Evolutionary conservation across 2,113 vertebrate species (phyloP).

Genomic region (Pristiophorus japonicus): DNA sequence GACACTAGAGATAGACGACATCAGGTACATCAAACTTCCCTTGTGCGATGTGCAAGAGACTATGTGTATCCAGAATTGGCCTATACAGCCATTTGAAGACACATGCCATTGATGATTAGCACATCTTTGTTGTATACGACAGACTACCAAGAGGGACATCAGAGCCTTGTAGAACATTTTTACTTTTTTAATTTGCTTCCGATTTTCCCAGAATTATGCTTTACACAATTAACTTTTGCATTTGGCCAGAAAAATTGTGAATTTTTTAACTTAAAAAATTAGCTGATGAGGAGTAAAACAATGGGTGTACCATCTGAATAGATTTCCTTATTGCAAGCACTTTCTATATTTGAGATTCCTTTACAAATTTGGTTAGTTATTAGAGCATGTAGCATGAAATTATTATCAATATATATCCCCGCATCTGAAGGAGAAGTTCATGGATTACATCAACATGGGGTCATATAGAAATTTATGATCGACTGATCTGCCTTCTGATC

Average conservation of each 20-base stretch:
- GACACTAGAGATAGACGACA: too few species aligned
- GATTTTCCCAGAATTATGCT: not conserved
- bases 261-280: not conserved
- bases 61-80: too few species aligned
- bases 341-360: not conserved
- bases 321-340: not conserved
- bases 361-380: not conserved
- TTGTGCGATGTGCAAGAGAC: too few species aligned
- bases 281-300: not conserved
- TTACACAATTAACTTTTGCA: not conserved
- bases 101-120: too few species aligned
- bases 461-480: not conserved
- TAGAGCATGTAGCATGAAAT: not conserved
- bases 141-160: too few species aligned
- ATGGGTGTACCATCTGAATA: not conserved
- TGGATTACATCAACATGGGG: not conserved
- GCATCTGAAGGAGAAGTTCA: not conserved
- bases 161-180: too few species aligned
- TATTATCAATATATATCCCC: not conserved
- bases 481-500: not conserved
- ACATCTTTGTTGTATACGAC: too few species aligned
- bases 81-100: too few species aligned
- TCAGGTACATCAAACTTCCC: too few species aligned
- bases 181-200: not conserved
- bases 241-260: not conserved